Evolutionary conservation across 2,113 vertebrate genomes (phyloP).

Genomic region (Okapia johnstoni): DNA sequence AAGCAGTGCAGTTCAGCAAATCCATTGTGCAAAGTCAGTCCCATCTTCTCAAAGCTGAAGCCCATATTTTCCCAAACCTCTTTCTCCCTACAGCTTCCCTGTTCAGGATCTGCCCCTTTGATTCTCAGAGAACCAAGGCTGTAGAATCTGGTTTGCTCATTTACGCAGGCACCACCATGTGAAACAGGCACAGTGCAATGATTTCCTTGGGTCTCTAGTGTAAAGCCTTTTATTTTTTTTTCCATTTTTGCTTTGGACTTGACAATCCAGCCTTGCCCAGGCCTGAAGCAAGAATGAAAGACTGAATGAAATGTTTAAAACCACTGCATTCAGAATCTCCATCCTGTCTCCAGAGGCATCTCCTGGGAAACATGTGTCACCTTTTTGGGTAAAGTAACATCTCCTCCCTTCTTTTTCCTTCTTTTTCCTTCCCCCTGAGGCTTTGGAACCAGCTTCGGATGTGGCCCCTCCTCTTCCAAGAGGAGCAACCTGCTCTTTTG

Average conservation of each 20-base stretch:
- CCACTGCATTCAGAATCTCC: not conserved
- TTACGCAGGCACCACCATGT: not conserved
- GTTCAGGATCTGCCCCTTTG: not conserved
- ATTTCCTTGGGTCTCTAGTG: not conserved
- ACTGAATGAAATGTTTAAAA: not conserved
- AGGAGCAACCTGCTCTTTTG: slow-evolving; percentile 31
- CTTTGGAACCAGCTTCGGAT: not conserved
- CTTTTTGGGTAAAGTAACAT: not conserved
- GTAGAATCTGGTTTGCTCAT: not conserved
- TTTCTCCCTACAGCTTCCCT: not conserved
- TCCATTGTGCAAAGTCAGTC: not conserved
- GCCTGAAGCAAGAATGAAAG: slow-evolving; percentile 24
- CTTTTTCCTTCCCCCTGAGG: not conserved
- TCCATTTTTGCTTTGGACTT: not conserved
- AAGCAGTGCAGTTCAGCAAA: not conserved
- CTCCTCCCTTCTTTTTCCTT: not conserved
- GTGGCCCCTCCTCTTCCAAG: not conserved
- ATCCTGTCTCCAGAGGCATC: not conserved
- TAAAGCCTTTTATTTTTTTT: not conserved
- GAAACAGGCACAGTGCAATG: not conserved
- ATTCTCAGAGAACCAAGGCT: not conserved
- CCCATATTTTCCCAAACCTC: not conserved
- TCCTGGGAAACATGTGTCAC: slow-evolving; percentile 18
- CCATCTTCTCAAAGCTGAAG: not conserved
- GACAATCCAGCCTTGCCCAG: not conserved